These are phyloP conservation scores for Drosophila nikananu DNA, from an alignment of 1,140 invertebrate genomes.

Conservation along the genomic window DNA sequence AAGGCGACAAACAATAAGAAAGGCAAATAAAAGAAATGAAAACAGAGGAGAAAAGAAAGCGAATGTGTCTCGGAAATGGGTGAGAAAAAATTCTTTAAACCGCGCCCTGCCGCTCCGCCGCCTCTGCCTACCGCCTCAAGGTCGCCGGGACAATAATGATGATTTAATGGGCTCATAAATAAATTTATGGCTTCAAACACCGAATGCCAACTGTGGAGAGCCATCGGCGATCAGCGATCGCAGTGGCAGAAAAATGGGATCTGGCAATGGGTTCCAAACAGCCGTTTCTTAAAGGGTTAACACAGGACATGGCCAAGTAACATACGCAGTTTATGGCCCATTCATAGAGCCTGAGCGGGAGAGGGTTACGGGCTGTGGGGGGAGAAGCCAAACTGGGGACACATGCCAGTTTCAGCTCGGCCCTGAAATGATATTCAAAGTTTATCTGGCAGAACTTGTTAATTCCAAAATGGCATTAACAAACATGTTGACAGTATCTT, in stretches of 20 bases:
- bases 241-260: conserved; percentile 11
- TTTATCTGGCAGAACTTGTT: conserved; percentile 82
- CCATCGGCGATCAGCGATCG: conserved; percentile 42
- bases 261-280: not conserved
- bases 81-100: conserved; percentile 40
- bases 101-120: conserved; percentile 17
- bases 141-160: conserved; percentile 81
- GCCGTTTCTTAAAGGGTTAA: conserved; percentile 25
- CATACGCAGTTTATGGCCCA: conserved; percentile 47
- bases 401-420: conserved; percentile 32
- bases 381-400: conserved; percentile 13
- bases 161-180: conserved; percentile 84
- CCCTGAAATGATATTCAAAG: conserved; percentile 77
- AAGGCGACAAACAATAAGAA: conserved; percentile 73
- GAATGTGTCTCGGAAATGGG: conserved; percentile 64
- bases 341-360: conserved; percentile 8
- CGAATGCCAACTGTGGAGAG: conserved; percentile 12
- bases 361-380: not conserved
- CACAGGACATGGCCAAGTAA: conserved; percentile 28
- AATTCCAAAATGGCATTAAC: conserved; percentile 79
- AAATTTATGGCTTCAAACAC: conserved; percentile 74
- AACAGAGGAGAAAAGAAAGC: conserved; percentile 67
- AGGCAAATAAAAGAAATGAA: conserved; percentile 74
- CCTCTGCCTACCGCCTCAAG: conserved; percentile 67
- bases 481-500: conserved; percentile 78